phyloP scores from a whole-genome alignment of 2,888 invertebrate genomes.

The Nasonia oneida region DNA sequence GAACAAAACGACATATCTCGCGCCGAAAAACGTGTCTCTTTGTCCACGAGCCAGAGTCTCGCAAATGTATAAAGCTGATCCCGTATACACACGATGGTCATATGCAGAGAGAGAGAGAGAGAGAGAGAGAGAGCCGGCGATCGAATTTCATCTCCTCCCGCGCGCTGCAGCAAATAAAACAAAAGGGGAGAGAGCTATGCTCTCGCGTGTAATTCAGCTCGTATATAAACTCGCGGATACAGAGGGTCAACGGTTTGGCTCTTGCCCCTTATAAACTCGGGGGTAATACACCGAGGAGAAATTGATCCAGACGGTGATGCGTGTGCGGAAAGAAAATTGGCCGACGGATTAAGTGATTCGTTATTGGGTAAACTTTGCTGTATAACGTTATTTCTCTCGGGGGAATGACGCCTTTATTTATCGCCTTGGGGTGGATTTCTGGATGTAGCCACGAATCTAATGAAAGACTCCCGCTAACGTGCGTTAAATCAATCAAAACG shows the following conservation, averaged over 20 bases:
- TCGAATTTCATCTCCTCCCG: constrained; percentile 26
- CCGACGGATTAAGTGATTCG: neutral
- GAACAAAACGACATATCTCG: neutral
- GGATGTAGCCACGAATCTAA: too few species aligned
- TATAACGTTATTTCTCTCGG: neutral
- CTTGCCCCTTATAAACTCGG: neutral
- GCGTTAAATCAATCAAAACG: neutral
- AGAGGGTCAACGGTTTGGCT: neutral
- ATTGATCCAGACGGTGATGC: neutral
- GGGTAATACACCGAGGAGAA: neutral
- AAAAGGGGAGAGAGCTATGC: neutral
- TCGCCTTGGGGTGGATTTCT: neutral
- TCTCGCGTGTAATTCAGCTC: neutral
- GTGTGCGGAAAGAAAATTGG: neutral
- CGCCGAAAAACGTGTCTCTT: neutral
- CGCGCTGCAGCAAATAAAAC: neutral
- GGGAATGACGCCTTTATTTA: neutral
- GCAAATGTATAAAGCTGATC: neutral
- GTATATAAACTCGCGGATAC: neutral
- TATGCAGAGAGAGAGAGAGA: neutral
- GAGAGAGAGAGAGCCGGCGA: neutral
- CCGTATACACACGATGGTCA: neutral
- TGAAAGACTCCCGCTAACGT: too few species aligned
- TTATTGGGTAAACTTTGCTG: neutral
- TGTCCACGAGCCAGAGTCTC: neutral